phyloP scores from a whole-genome alignment of 2,113 vertebrate species.

The Mola mola region DNA sequence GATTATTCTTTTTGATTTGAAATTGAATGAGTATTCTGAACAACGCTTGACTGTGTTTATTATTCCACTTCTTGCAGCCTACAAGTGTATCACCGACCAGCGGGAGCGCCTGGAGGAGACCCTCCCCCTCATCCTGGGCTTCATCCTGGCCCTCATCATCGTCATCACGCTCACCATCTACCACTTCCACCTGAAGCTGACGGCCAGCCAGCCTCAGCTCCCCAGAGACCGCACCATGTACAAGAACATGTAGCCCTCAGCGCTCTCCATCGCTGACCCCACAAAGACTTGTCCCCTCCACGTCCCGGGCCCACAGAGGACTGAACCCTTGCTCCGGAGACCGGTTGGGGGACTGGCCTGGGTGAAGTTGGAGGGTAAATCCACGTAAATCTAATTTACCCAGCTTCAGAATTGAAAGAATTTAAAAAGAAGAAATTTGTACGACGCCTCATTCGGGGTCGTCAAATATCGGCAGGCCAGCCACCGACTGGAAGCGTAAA shows the following conservation, averaged over 20 bases:
- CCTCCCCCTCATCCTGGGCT: conserved; percentile 91
- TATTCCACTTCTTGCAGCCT: conserved; percentile 82
- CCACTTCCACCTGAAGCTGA: conserved; percentile 97
- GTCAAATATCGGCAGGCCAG: too few relatives aligned
- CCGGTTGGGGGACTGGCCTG: conserved; percentile 34
- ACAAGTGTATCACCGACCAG: conserved; percentile 95
- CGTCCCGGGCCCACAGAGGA: conserved; percentile 47
- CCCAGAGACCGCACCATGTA: conserved; percentile 95
- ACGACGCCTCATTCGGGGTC: too few relatives aligned
- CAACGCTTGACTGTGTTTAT: conserved; percentile 20
- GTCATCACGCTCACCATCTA: conserved; percentile 90
- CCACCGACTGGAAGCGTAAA: too few relatives aligned
- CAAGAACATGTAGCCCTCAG: conserved; percentile 91
- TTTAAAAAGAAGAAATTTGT: too few relatives aligned
- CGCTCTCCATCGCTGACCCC: background rate
- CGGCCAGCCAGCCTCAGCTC: conserved; percentile 88
- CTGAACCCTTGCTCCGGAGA: background rate
- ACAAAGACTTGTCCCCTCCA: conserved; percentile 41
- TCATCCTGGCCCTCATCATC: conserved; percentile 91
- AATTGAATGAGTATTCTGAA: too few relatives aligned
- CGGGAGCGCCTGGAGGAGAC: conserved; percentile 93
- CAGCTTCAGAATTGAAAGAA: conserved; percentile 34
- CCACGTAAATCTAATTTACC: conserved; percentile 32
- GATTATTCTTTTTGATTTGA: too few relatives aligned
- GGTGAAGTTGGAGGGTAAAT: conserved; percentile 45